phyloP scores from a whole-genome alignment of 2,113 vertebrate species.

The Tringa solitaria region DNA sequence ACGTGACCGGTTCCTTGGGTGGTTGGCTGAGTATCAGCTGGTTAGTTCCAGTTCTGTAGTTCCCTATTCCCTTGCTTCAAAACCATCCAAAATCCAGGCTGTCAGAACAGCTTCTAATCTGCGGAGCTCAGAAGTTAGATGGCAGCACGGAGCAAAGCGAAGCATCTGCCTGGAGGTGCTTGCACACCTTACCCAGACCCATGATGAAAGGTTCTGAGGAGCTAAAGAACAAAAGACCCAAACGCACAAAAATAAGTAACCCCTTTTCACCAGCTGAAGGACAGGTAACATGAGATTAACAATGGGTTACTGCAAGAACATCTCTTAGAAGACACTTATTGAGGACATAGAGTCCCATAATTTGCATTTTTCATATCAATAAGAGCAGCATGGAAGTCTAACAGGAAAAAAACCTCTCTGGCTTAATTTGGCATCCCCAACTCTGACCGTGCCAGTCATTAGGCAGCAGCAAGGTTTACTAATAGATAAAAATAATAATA shows the following conservation, averaged over 20 bases:
- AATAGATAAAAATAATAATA: background rate
- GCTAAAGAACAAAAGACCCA: background rate
- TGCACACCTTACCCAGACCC: background rate
- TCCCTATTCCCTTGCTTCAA: background rate
- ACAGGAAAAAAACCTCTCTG: background rate
- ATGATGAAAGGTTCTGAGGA: background rate
- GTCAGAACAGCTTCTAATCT: background rate
- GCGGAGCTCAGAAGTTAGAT: background rate
- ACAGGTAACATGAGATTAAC: background rate
- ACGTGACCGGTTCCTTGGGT: background rate
- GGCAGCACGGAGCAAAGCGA: background rate
- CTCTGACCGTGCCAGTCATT: background rate
- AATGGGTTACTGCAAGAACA: background rate
- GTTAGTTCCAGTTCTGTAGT: background rate
- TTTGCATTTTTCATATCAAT: background rate
- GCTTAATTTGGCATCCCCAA: background rate
- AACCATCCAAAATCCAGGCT: background rate
- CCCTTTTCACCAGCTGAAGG: background rate
- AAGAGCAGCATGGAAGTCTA: background rate
- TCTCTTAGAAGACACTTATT: background rate
- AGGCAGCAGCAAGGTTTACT: background rate
- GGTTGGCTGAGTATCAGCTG: background rate
- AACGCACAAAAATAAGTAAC: fast-evolving
- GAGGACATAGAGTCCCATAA: fast-evolving
- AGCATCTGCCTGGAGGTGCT: background rate